phyloP scores from a whole-genome alignment of 2,888 invertebrate species.

The Eupithecia subfuscata region DNA sequence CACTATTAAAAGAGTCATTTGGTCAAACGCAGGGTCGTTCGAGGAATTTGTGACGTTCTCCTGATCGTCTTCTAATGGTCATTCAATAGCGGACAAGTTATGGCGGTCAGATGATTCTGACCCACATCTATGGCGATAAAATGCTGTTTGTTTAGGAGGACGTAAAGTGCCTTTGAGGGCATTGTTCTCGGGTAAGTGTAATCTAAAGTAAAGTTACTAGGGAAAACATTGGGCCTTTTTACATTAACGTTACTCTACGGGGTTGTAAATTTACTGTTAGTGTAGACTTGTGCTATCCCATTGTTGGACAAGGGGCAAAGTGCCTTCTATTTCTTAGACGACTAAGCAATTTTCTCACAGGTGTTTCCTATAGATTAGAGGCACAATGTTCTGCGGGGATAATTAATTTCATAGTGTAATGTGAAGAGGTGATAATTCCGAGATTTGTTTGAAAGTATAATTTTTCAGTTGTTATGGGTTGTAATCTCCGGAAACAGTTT shows the following conservation, averaged over 20 bases:
- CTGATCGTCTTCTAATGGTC: conserved; percentile 35
- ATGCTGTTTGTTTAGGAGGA: conserved; percentile 30
- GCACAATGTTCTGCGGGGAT: background rate
- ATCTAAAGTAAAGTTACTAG: conserved; percentile 11
- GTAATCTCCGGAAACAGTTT: background rate
- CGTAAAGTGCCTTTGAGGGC: conserved; percentile 25
- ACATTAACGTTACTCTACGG: conserved; percentile 13
- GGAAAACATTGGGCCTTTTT: conserved; percentile 11
- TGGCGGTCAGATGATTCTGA: conserved; percentile 50
- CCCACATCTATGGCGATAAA: conserved; percentile 35
- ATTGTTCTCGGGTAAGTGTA: conserved; percentile 20
- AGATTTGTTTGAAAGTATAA: background rate
- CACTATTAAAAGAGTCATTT: conserved; percentile 4
- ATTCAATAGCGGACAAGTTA: conserved; percentile 44
- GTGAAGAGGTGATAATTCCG: background rate
- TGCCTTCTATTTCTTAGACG: background rate
- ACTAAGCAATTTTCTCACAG: background rate
- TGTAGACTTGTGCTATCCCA: background rate
- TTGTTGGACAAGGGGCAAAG: background rate
- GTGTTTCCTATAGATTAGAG: background rate
- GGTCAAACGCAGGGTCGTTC: conserved; percentile 14
- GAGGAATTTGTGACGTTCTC: conserved; percentile 31
- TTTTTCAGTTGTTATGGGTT: background rate
- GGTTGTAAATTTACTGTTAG: conserved; percentile 7
- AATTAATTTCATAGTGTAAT: background rate